Conservation (phyloP, 2,113 vertebrate genomes). For the Sorex fumeus region DNA sequence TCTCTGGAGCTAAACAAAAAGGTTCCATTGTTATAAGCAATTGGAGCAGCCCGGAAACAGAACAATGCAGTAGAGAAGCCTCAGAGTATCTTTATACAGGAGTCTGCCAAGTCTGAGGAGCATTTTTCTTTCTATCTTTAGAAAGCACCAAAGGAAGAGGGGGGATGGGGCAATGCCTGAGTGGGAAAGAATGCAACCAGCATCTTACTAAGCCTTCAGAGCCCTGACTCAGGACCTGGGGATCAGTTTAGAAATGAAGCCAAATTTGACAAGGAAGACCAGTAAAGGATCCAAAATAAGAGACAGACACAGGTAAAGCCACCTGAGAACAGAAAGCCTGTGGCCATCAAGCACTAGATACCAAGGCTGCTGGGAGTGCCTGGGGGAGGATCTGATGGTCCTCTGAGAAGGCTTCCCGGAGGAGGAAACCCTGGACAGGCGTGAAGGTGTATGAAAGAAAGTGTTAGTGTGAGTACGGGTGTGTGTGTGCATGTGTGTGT, state of each 20-base stretch:
- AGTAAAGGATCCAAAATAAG: not conserved
- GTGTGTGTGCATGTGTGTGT: too few relatives aligned
- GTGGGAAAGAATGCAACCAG: not conserved
- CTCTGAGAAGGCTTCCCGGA: constrained; percentile 42
- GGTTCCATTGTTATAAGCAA: not conserved
- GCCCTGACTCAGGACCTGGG: not conserved
- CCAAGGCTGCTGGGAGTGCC: not conserved
- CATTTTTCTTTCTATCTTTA: constrained; percentile 1
- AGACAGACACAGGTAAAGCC: constrained; percentile 33
- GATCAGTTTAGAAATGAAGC: not conserved
- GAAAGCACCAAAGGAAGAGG: not conserved
- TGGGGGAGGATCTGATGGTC: not conserved
- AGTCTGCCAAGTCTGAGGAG: constrained; percentile 3
- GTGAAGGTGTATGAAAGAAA: too few relatives aligned
- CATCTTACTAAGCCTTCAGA: not conserved
- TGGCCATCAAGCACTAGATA: not conserved
- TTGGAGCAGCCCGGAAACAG: not conserved
- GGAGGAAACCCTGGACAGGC: not conserved
- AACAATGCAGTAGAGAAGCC: not conserved
- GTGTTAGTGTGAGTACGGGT: too few relatives aligned
- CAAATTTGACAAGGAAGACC: not conserved
- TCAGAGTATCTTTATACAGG: constrained; percentile 11
- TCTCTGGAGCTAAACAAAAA: constrained; percentile 92
- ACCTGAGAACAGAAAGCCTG: not conserved
- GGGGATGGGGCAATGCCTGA: too few relatives aligned